Conservation (phyloP, 35 echinoderm and acorn worm genomes). For the Apostichopus parvimensis region DNA sequence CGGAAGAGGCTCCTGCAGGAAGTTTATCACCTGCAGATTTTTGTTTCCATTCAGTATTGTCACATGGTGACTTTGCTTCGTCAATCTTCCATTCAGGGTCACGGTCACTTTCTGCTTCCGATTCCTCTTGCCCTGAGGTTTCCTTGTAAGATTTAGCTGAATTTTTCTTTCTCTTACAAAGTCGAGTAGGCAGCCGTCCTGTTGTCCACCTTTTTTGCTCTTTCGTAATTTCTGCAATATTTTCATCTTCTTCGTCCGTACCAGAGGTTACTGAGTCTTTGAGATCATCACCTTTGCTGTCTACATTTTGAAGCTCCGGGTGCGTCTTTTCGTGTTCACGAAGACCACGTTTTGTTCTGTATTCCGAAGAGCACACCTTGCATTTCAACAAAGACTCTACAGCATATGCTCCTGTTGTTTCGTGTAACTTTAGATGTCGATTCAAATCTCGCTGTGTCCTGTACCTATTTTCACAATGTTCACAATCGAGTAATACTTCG, state of each 20-base stretch:
- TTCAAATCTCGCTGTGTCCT: conserved; percentile 30
- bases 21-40: too few relatives aligned
- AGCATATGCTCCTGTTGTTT: neutral
- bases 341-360: conserved; percentile 3
- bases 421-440: conserved; percentile 28
- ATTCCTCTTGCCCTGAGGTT: neutral
- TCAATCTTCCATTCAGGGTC: neutral
- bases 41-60: too few relatives aligned
- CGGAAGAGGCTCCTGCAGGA: too few relatives aligned
- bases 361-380: neutral
- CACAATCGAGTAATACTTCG: conserved; percentile 27
- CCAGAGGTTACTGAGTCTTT: too few relatives aligned
- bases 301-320: neutral
- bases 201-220: neutral
- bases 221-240: neutral
- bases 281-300: neutral
- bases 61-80: too few relatives aligned
- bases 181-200: neutral
- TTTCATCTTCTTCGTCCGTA: neutral
- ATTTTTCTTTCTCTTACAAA: neutral
- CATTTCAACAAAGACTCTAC: conserved; percentile 28
- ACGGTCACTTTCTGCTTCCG: neutral
- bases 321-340: conserved; percentile 23
- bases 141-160: neutral
- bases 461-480: conserved; percentile 37